Percentiles rank a stretch among this genome's conserved stretches.
Evolutionary conservation across 2,113 vertebrate species (phyloP).

Genomic region (Phoenicopterus ruber): DNA sequence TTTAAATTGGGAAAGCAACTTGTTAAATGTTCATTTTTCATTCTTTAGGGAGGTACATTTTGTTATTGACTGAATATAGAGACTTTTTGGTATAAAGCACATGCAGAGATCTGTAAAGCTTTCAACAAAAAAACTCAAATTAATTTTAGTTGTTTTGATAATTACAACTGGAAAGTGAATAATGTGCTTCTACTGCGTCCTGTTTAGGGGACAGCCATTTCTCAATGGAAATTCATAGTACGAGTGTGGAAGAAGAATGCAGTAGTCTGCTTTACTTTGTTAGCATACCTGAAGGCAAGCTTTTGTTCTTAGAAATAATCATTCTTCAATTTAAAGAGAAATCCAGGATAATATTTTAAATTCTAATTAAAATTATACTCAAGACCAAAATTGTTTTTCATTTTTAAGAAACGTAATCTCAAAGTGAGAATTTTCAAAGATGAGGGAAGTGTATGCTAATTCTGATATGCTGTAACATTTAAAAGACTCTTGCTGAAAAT

Average conservation of each 20-base stretch:
- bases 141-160: background rate
- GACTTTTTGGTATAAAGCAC: background rate
- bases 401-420: background rate
- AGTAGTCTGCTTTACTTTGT: background rate
- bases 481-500: background rate
- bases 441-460: background rate
- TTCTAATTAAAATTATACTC: background rate
- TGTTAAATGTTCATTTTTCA: background rate
- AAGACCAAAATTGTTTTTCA: background rate
- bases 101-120: background rate
- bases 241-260: background rate
- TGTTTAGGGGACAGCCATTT: slow-evolving; percentile 6
- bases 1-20: background rate
- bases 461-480: background rate
- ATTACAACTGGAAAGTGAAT: background rate
- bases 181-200: background rate
- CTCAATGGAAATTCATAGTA: background rate
- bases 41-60: background rate
- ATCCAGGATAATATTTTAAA: background rate
- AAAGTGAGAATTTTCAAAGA: background rate
- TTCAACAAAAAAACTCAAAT: background rate
- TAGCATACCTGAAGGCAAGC: background rate
- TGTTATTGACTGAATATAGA: background rate
- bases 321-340: background rate
- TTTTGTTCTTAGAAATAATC: background rate